Evolutionary conservation across 2,113 vertebrate species (phyloP), one percentile per base, ranked within the genome.

Genomic region (Laticauda laticaudata): DNA sequence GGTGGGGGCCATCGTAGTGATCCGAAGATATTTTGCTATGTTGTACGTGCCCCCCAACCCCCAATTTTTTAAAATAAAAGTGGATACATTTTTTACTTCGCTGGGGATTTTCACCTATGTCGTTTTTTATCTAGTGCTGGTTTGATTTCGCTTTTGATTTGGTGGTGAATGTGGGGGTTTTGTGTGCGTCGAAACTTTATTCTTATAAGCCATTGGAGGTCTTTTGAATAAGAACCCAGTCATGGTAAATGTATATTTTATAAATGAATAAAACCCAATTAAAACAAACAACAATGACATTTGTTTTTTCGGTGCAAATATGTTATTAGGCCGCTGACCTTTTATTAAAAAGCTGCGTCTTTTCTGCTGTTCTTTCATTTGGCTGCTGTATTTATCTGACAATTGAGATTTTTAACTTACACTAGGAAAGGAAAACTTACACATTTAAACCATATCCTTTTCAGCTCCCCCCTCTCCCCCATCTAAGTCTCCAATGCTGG

Each of bases 381-480:
- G 34, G n/a, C 3, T 43, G 75, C 18, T 2, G 9, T 81, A n/a
- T n/a, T n/a, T n/a, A n/a, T 23, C 20, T 81, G 18, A 20, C 34
- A 81, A 9, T 9, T 43, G 34, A 43, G 8, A 43, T 9, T 81
- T 81, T 81, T 21, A 39, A 81, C 15, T 34, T 39, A 51, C 8
- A 9, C 48, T 51, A 39, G 5, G 69, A 81, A 81, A 7, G 75
- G 18, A 81, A 21, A 81, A 43, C 34, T 0, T 20, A 9, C 7
- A 34, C 6, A 75, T 81, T 39, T 81, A 81, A 81, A 39, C 26
- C 61, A 81, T 39, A 81, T 0, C 34, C 69, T 39, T 81, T 81
- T 39, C 69, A 75, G 69, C 2, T 2, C 7, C 2, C 2, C 1
- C 1, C 43, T 11, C 1, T 4, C 11, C 64, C 4, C 14, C 5